Base-by-base conservation (phyloP, 2,888 invertebrate genomes). In the Pardosa pseudoannulata region DNA sequence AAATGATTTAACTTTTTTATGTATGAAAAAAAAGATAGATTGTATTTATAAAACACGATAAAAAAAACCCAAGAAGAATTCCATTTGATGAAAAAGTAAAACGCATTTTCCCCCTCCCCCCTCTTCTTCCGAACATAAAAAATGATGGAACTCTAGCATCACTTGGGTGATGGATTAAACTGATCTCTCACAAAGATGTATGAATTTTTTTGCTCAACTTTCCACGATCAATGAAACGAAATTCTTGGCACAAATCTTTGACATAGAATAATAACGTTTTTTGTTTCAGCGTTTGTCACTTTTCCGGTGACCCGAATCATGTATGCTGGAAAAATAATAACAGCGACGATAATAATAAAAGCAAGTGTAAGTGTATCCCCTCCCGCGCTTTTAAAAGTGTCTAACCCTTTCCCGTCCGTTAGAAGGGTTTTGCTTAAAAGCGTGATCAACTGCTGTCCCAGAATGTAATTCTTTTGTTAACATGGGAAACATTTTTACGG, bases 261-360 rank as follows among this genome's bases (percentile, higher is more conserved):
- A 64, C 71, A 65, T 65, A n/a, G 64, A 82, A 68, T 75, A 71
- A 75, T 75, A 39, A 28, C 67, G n/a, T 70, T 75, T 75, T 82
- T 82, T 82, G 75, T 80, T 80, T 80, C 73, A 80, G 50, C 70
- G 67, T 80, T 73, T 80, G 46, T 83, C 70, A 64, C 76, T 50
- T 11, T 71, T 28, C 23, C 23, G 29, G 39, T 83, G 82, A 83
- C 82, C 82, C 76, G 82, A 72, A 68, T 81, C 68, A 81, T 81
- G n/a, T 46, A n/a, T 36, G 16, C 9, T 46, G 16, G 16, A 46
- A 46, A 16, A 46, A 46, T 11, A n/a, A 46, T n/a, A n/a, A n/a
- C n/a, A n/a, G n/a, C n/a, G n/a, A n/a, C n/a, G n/a, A n/a, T n/a
- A n/a, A n/a, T n/a, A n/a, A 46, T 16, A 11, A 46, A 11, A 11